Percentiles rank a stretch among this genome's conserved stretches.
These are phyloP conservation scores for Germaria angustata DNA, from an alignment of 2,888 invertebrate genomes.

Conservation along the genomic window DNA sequence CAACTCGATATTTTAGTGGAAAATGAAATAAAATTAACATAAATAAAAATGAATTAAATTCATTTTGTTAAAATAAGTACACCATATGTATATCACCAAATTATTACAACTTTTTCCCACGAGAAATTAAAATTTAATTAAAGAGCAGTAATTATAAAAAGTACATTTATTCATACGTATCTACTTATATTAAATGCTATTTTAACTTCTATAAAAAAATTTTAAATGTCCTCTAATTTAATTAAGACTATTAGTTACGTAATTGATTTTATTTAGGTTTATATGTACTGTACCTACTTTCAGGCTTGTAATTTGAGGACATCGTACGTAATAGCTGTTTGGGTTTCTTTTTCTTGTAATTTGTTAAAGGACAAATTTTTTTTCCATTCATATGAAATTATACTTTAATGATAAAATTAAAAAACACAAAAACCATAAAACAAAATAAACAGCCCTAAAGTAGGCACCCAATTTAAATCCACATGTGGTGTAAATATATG, in stretches of 20 bases:
- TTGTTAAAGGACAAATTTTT: conserved; percentile 35
- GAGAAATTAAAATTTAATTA: conserved; percentile 30
- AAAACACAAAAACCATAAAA: neutral
- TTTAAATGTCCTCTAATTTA: neutral
- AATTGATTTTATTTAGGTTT: neutral
- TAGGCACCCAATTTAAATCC: neutral
- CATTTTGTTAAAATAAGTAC: conserved; percentile 34
- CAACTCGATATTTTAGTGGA: conserved; percentile 22
- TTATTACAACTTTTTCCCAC: conserved; percentile 45
- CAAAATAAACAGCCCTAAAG: conserved; percentile 28
- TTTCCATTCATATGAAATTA: neutral
- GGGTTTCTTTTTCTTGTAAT: neutral
- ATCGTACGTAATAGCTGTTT: conserved; percentile 53
- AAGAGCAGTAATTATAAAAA: too few relatives aligned
- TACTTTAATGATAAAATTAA: conserved; percentile 13
- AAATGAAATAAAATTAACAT: conserved; percentile 56
- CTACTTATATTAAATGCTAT: too few relatives aligned
- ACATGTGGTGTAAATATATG: neutral
- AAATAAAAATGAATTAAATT: conserved; percentile 11
- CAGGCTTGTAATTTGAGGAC: conserved; percentile 49
- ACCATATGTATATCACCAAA: conserved; percentile 38
- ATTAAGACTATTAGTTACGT: neutral
- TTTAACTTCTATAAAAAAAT: too few relatives aligned
- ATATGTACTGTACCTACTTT: conserved; percentile 14
- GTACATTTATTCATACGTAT: too few relatives aligned